These are phyloP conservation scores for Drosophila nebulosa DNA, from an alignment of 1,140 invertebrate species.

Conservation along the genomic window DNA sequence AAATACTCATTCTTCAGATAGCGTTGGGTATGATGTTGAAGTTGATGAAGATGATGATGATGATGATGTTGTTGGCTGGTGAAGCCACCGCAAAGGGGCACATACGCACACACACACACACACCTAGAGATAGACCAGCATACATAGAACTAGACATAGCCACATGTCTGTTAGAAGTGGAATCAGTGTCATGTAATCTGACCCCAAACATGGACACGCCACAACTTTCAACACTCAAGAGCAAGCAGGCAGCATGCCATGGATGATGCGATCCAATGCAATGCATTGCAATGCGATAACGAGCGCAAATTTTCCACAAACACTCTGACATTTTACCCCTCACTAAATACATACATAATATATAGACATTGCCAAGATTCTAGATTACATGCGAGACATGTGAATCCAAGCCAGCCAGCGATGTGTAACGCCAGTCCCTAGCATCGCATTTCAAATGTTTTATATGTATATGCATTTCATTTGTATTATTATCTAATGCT, in stretches of 20 bases:
- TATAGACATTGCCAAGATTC: slow-evolving; percentile 74
- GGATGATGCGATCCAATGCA: slow-evolving; percentile 10
- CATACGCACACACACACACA: slow-evolving; percentile 31
- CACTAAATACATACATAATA: slow-evolving; percentile 45
- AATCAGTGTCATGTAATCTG: slow-evolving; percentile 79
- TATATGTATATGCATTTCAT: slow-evolving; percentile 8
- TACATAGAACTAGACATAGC: slow-evolving; percentile 17
- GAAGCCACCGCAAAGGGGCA: background rate
- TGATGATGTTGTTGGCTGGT: background rate
- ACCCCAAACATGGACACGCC: slow-evolving; percentile 77
- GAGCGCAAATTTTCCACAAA: slow-evolving; percentile 71
- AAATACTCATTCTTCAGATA: background rate
- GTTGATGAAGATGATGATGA: background rate
- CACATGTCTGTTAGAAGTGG: slow-evolving; percentile 63
- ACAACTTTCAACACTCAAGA: slow-evolving; percentile 74
- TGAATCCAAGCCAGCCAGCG: slow-evolving; percentile 34
- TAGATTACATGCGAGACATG: slow-evolving; percentile 70
- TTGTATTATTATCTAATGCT: slow-evolving; percentile 62
- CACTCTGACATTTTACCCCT: slow-evolving; percentile 58
- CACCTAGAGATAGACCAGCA: no score
- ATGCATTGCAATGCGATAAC: slow-evolving; percentile 68
- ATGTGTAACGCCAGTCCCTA: slow-evolving; percentile 59
- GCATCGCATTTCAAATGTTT: slow-evolving; percentile 70
- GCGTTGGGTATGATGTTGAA: background rate
- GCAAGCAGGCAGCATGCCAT: slow-evolving; percentile 11